phyloP scores from a whole-genome alignment of 2,797 vertebrate genomes.

The Neopelma chrysocephalum region DNA sequence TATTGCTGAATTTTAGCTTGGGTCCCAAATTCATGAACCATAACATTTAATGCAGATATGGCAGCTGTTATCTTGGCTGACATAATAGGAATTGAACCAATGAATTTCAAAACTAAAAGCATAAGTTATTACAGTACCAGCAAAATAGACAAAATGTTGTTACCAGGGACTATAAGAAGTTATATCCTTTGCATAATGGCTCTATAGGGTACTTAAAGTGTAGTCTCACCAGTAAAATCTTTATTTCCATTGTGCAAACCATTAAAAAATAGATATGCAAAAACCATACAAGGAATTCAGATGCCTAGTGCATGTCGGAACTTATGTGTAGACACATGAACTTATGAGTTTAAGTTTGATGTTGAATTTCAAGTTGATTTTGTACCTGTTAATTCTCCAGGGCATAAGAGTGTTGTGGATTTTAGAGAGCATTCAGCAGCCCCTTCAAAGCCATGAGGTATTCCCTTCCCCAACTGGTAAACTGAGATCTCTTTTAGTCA shows the following conservation, averaged over 20 bases:
- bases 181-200: not conserved
- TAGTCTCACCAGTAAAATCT: not conserved
- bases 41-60: not conserved
- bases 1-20: not conserved
- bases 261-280: not conserved
- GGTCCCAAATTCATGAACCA: not conserved
- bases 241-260: not conserved
- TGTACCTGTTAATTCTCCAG: not conserved
- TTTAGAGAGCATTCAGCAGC: not conserved
- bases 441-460: not conserved
- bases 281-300: not conserved
- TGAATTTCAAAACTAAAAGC: not conserved
- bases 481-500: not conserved
- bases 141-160: not conserved
- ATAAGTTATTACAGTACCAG: not conserved
- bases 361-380: not conserved
- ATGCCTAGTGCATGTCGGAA: not conserved
- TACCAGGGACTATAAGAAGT: not conserved
- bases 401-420: not conserved
- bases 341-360: not conserved
- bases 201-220: not conserved
- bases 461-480: not conserved
- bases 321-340: rapidly evolving
- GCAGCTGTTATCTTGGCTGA: not conserved
- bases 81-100: not conserved